These are phyloP conservation scores for Eilema caniola DNA, from an alignment of 2,888 invertebrate species.

Conservation along the genomic window DNA sequence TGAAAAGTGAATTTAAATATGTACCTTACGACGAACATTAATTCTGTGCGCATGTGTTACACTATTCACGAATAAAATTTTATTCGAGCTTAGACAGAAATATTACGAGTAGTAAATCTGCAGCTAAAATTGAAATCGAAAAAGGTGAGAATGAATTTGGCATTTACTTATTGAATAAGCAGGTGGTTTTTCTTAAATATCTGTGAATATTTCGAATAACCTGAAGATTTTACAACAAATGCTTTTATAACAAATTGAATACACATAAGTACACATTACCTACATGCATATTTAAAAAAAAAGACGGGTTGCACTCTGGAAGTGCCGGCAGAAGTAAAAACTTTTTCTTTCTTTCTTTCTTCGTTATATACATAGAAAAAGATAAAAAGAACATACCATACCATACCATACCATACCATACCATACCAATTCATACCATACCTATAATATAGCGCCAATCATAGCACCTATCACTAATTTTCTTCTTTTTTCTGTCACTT, in stretches of 20 bases:
- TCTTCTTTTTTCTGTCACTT: no score
- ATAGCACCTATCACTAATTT: no score
- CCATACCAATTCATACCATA: no score
- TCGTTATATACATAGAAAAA: no score
- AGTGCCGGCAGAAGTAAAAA: no score
- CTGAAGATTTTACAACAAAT: background rate
- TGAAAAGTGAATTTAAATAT: background rate
- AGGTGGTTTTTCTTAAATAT: background rate
- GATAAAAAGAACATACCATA: no score
- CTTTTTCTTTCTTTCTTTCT: no score
- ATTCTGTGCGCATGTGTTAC: background rate
- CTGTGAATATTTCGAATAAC: background rate
- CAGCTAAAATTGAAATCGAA: conserved; percentile 23
- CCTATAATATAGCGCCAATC: no score
- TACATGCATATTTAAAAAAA: no score
- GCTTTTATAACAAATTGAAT: background rate
- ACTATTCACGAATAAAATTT: conserved; percentile 27
- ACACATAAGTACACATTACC: no score
- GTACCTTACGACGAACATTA: background rate
- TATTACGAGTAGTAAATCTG: conserved; percentile 35
- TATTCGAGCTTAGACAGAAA: conserved; percentile 21
- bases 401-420: no score
- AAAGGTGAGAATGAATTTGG: background rate
- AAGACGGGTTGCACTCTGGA: no score
- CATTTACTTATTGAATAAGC: background rate